Conservation (phyloP, 2,113 vertebrate species). For the Chloroceryle aenea region DNA sequence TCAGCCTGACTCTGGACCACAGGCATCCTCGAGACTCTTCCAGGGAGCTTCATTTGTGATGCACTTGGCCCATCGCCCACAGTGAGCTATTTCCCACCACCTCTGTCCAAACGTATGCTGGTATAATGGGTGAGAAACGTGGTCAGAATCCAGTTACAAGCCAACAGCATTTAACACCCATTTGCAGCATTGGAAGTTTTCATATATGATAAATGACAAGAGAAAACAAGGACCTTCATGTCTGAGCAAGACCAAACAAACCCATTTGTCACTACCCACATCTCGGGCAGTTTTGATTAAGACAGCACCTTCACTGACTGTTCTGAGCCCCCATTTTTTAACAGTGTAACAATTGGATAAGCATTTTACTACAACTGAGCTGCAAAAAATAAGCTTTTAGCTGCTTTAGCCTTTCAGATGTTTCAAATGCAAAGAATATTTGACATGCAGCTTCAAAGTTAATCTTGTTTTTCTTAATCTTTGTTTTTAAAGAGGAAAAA, state of each 20-base stretch:
- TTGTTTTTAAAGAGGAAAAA: conserved; percentile 19
- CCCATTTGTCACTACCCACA: neutral
- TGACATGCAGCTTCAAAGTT: conserved; percentile 47
- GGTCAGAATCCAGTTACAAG: neutral
- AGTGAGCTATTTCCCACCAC: neutral
- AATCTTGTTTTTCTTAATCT: conserved; percentile 1
- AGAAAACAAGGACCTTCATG: neutral
- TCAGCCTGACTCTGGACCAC: neutral
- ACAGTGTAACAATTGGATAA: neutral
- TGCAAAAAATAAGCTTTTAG: conserved; percentile 32
- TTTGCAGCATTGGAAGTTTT: neutral
- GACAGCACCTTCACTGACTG: neutral
- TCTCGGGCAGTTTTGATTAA: neutral
- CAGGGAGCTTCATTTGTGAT: neutral
- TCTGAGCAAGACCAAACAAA: neutral
- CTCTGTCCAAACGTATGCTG: accelerated
- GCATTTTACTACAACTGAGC: neutral
- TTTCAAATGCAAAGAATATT: conserved; percentile 46
- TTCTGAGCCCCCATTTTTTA: neutral
- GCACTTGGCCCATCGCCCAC: accelerated
- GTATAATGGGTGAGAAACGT: neutral
- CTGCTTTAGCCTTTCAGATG: conserved; percentile 18
- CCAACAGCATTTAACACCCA: neutral
- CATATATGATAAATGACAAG: neutral
- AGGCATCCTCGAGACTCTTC: neutral